Base-by-base conservation (phyloP, 1,140 invertebrate species). In the Lucilia cuprina region DNA sequence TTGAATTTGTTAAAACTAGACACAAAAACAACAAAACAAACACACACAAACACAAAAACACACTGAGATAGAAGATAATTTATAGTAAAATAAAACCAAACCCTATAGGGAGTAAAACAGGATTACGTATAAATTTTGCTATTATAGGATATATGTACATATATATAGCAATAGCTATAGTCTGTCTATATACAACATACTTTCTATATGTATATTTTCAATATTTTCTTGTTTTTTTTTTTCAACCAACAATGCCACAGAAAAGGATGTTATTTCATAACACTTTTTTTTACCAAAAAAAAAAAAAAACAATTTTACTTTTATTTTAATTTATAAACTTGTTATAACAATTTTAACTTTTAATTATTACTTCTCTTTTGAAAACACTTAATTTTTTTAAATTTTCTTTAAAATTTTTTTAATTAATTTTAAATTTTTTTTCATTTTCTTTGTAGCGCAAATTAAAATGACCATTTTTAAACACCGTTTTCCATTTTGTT, bases 211-310 rank as follows among this genome's bases (percentile, higher is more conserved):
- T 30, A 30, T 49, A 49, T 49, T 49, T 49, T 49, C 9, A n/a
- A 19, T 30, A 30, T 30, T 30, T 30, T 30, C 25, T 30, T 30
- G 1, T 3, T 30, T 30, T 30, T 30, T 30, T 30, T 65, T 65
- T 65, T 65, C n/a, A 0, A 17, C 60, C 4, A 65, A 65, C 17
- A 65, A 65, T 47, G 75, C 9, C 17, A 49, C 35, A 30, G 35
- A 47, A 47, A 47, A 78, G 75, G 75, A 78, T 78, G 75, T 78
- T 78, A 78, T 78, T 78, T 78, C 75, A 78, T 78, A 78, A 78
- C 75, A 78, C 25, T 30, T 30, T 30, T 30, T 78, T n/a, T n/a
- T n/a, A n/a, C 10, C 19, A 30, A 19, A 19, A 25, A n/a, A 78
- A 19, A 41, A 77, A 35, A 25, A n/a, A 78, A 19, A 41, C 41